These are phyloP conservation scores for Numenius phaeopus DNA, from an alignment of 2,797 vertebrate genomes.

Conservation along the genomic window DNA sequence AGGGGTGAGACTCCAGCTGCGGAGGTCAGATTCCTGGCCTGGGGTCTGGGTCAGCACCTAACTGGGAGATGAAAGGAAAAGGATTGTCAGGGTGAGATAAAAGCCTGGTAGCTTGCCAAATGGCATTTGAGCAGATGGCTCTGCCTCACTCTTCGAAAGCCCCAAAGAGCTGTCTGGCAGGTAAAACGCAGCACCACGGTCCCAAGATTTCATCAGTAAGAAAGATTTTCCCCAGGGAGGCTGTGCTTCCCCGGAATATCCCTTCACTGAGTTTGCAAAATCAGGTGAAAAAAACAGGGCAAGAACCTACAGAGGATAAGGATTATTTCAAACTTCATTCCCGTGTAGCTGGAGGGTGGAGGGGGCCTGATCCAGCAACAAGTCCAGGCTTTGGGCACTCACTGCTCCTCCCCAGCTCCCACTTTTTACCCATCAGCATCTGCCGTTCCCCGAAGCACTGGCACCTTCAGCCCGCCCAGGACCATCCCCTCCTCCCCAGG, in stretches of 20 bases:
- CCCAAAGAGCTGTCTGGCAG: neutral
- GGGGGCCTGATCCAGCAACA: neutral
- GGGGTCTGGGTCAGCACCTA: neutral
- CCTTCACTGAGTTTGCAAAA: neutral
- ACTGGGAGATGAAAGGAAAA: slow-evolving; percentile 10
- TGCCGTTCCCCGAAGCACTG: accelerated
- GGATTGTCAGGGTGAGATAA: neutral
- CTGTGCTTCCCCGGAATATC: accelerated
- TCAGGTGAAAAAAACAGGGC: neutral
- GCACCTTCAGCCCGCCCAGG: neutral
- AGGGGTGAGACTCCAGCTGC: neutral
- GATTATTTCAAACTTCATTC: neutral
- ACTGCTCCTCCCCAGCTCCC: neutral
- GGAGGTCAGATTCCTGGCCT: neutral
- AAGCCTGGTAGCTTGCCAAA: slow-evolving; percentile 4
- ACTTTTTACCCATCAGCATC: neutral
- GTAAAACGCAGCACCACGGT: neutral
- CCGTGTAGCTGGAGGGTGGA: neutral
- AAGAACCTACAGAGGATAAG: neutral
- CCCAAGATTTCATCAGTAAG: neutral
- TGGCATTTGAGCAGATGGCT: neutral
- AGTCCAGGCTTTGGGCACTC: neutral
- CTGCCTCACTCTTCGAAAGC: neutral
- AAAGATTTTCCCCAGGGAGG: neutral
- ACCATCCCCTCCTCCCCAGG: neutral